Evolutionary conservation across 2,113 vertebrate species (phyloP).

Genomic region (Mustela lutreola): DNA sequence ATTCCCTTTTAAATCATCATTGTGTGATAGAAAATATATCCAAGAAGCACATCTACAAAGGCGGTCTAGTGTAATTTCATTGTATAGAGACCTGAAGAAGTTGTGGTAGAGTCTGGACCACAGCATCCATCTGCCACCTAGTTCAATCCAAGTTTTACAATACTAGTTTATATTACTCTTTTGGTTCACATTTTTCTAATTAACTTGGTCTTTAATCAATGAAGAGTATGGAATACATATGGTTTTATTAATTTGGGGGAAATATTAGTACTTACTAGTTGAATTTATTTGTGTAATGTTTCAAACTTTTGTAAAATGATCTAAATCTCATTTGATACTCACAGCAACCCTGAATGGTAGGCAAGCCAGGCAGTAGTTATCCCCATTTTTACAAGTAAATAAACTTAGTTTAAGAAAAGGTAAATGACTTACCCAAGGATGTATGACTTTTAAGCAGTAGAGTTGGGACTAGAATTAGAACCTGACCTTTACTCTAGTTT

Average conservation of each 20-base stretch:
- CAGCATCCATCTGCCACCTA: neutral
- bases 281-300: constrained; percentile 54
- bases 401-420: constrained; percentile 44
- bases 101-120: neutral
- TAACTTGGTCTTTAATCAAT: constrained; percentile 46
- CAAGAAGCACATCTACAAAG: neutral
- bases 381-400: constrained; percentile 27
- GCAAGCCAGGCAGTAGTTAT: neutral
- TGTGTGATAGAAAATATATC: neutral
- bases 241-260: constrained; percentile 44
- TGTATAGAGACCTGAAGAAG: neutral
- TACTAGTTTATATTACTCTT: constrained; percentile 13
- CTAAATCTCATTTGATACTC: neutral
- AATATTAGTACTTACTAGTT: constrained; percentile 30
- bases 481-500: constrained; percentile 29
- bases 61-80: neutral
- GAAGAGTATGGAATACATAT: constrained; percentile 20
- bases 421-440: constrained; percentile 35
- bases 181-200: constrained; percentile 62
- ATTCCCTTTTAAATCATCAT: constrained; percentile 54
- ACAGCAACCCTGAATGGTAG: neutral
- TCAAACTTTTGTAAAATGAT: neutral
- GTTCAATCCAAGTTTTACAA: constrained; percentile 42
- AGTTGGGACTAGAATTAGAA: neutral
- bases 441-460: neutral